Evolutionary conservation across 2,113 vertebrate species (phyloP).

Genomic region (Clarias macrocephalus): DNA sequence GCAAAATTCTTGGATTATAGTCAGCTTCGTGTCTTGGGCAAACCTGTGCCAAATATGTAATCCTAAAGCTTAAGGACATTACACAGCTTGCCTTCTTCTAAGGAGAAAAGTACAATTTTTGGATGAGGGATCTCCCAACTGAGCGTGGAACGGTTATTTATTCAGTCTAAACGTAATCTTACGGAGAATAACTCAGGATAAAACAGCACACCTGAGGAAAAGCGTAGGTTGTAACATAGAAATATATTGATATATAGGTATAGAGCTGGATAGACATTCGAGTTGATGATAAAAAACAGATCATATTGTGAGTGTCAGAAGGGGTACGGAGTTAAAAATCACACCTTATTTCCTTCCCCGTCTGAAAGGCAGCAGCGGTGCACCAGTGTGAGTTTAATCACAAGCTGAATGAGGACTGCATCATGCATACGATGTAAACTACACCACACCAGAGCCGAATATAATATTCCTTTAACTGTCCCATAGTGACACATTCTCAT

Average conservation of each 20-base stretch:
- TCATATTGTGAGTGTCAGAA: not conserved
- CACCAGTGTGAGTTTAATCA: constrained; percentile 42
- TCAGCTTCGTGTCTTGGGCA: not conserved
- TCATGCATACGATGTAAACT: constrained; percentile 35
- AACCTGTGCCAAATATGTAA: not conserved
- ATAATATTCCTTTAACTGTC: constrained; percentile 58
- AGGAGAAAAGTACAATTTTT: too few relatives aligned
- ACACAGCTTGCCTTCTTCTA: not conserved
- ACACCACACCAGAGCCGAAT: constrained; percentile 27
- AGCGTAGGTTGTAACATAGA: not conserved
- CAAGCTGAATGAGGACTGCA: constrained; percentile 21
- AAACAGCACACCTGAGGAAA: not conserved
- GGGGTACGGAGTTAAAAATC: not conserved
- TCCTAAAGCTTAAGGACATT: not conserved
- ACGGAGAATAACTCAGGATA: not conserved
- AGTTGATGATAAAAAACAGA: not conserved
- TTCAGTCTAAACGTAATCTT: not conserved
- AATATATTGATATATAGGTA: constrained; percentile 8
- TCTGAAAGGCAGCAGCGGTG: constrained; percentile 41
- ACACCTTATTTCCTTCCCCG: constrained; percentile 41
- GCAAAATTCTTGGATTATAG: not conserved
- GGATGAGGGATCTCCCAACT: not conserved
- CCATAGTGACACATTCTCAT: constrained; percentile 57
- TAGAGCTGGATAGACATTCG: not conserved
- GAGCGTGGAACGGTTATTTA: not conserved